A percentile compares a stretch with the other conserved stretches of the same genome.
Conservation (phyloP, 2,113 vertebrate species). For the Cyanistes caeruleus region DNA sequence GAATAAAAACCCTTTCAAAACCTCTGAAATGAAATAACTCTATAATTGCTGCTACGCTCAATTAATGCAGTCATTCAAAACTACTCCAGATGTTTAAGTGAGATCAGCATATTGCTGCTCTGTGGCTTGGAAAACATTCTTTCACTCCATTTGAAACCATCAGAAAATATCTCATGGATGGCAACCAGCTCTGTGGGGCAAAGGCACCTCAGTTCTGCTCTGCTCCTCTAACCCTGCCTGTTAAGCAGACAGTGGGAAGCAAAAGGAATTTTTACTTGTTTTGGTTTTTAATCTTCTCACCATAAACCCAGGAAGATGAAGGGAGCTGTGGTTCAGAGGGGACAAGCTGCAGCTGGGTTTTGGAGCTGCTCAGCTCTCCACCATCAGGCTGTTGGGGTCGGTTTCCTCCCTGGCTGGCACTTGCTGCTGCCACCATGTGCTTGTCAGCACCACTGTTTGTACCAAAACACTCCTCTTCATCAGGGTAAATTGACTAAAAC, state of each 20-base stretch:
- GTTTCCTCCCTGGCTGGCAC: neutral
- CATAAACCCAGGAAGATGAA: neutral
- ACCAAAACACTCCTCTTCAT: conserved; percentile 48
- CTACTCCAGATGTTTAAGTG: neutral
- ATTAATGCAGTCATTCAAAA: neutral
- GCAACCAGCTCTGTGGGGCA: neutral
- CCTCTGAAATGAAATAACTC: neutral
- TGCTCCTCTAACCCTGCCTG: neutral
- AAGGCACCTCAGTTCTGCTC: neutral
- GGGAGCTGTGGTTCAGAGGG: neutral
- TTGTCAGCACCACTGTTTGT: conserved; percentile 45
- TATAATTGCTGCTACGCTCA: neutral
- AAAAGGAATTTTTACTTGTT: neutral
- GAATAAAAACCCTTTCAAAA: neutral
- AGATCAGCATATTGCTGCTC: neutral
- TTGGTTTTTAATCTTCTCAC: neutral
- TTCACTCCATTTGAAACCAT: neutral
- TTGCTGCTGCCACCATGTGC: neutral
- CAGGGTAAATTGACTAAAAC: conserved; percentile 42
- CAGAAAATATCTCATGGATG: neutral
- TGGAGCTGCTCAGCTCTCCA: neutral
- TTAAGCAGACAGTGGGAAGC: neutral
- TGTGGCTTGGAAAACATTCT: conserved; percentile 6
- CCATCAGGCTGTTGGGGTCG: neutral
- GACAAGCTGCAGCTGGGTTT: neutral